Evolutionary conservation across 2,113 vertebrate genomes (phyloP).

Genomic region (Labeo catla): DNA sequence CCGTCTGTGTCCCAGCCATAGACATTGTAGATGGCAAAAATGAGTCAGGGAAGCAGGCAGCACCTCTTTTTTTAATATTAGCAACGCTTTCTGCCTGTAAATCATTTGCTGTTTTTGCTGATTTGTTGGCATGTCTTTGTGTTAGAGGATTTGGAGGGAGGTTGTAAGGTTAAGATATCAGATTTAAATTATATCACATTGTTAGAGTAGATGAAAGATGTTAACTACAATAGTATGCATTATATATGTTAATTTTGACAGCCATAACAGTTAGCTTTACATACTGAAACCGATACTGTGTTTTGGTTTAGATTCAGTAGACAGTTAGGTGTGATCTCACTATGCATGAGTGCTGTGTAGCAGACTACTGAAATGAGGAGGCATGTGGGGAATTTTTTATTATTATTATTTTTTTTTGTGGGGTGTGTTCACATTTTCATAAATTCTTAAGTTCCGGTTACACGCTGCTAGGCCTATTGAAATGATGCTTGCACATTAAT

Average conservation of each 20-base stretch:
- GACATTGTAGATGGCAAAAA: not conserved
- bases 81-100: not conserved
- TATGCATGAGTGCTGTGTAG: not conserved
- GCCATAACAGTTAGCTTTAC: not conserved
- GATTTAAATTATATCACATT: not conserved
- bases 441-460: not conserved
- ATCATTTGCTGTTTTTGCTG: not conserved
- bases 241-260: not conserved
- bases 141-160: not conserved
- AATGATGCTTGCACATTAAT: not conserved
- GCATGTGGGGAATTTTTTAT: not conserved
- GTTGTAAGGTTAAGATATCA: not conserved
- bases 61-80: not conserved
- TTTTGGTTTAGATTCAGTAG: not conserved
- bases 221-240: not conserved
- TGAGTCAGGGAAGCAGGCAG: not conserved
- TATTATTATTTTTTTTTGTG: not conserved
- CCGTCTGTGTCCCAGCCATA: not conserved
- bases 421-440: not conserved
- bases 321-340: not conserved
- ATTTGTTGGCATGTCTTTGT: not conserved
- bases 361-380: not conserved
- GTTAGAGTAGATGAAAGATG: not conserved
- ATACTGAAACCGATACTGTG: not conserved
- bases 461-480: not conserved